Conservation (phyloP, 2,113 vertebrate genomes). For the Ageneiosus marmoratus region DNA sequence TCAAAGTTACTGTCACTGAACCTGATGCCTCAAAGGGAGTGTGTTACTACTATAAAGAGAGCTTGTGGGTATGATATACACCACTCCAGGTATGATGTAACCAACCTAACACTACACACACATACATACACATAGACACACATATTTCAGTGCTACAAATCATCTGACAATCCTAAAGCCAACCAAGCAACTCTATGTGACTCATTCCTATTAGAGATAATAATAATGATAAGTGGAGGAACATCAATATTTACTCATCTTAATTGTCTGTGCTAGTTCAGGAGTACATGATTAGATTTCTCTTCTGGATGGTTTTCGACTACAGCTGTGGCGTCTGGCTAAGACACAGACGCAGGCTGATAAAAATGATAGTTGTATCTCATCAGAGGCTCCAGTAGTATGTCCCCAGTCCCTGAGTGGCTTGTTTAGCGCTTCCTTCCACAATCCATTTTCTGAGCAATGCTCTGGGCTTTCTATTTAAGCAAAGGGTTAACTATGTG, state of each 20-base stretch:
- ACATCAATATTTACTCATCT: conserved; percentile 37
- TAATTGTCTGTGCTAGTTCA: conserved; percentile 14
- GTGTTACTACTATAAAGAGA: conserved; percentile 42
- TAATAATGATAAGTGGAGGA: conserved; percentile 13
- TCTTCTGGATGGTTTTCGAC: conserved; percentile 35
- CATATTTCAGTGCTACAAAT: not conserved
- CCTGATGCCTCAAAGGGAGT: conserved; percentile 41
- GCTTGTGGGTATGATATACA: conserved; percentile 38
- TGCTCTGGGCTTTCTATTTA: conserved; percentile 32
- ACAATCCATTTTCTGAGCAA: conserved; percentile 40
- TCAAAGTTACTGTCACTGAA: conserved; percentile 55
- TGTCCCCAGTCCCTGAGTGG: conserved; percentile 39
- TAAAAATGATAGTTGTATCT: conserved; percentile 47
- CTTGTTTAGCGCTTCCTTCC: conserved; percentile 34
- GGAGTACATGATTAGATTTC: conserved; percentile 32
- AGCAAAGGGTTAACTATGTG: conserved; percentile 84
- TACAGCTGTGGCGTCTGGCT: conserved; percentile 41
- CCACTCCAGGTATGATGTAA: conserved; percentile 22
- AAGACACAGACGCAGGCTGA: conserved; percentile 56
- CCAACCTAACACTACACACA: conserved; percentile 27
- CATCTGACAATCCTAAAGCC: conserved; percentile 3
- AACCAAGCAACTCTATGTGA: not conserved
- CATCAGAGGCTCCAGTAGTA: conserved; percentile 50
- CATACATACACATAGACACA: conserved; percentile 12
- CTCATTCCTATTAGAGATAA: not conserved